Percentiles rank a stretch among this genome's conserved stretches.
Conservation (phyloP, 2,797 vertebrate species). For the Oreortyx pictus region DNA sequence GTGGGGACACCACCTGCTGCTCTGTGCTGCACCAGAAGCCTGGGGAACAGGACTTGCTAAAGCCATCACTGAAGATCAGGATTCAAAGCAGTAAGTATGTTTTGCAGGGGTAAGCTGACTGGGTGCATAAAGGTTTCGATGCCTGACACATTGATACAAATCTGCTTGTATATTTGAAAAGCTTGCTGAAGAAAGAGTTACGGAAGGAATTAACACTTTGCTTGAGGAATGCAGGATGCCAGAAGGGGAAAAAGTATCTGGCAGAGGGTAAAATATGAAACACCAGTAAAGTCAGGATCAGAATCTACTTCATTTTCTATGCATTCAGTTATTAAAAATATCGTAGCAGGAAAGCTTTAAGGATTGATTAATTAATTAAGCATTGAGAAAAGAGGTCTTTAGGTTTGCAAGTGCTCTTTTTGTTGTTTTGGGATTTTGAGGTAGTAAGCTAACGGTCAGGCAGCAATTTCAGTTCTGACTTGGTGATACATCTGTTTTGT, state of each 20-base stretch:
- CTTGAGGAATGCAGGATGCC: not conserved
- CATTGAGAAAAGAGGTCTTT: not conserved
- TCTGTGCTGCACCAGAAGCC: not conserved
- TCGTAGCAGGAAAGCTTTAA: not conserved
- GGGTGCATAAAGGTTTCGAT: not conserved
- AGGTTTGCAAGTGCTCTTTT: not conserved
- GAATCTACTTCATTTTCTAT: not conserved
- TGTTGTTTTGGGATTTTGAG: not conserved
- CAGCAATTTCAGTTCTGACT: not conserved
- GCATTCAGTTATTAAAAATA: not conserved
- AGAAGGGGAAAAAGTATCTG: not conserved
- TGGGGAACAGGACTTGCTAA: not conserved
- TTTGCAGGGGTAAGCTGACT: not conserved
- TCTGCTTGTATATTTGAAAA: not conserved
- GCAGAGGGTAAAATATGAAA: not conserved
- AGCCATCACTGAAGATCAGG: not conserved
- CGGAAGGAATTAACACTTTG: not conserved
- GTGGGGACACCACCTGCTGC: not conserved
- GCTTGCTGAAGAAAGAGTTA: not conserved
- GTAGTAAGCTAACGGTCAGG: not conserved
- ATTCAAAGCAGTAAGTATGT: not conserved
- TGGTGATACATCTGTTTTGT: not conserved
- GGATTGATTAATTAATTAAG: not conserved
- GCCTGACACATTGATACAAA: constrained; percentile 1
- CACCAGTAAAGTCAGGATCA: not conserved